Percentiles rank a stretch among this genome's conserved stretches.
phyloP scores from a whole-genome alignment of 2,113 vertebrate genomes.

The Pyrgilauda ruficollis region DNA sequence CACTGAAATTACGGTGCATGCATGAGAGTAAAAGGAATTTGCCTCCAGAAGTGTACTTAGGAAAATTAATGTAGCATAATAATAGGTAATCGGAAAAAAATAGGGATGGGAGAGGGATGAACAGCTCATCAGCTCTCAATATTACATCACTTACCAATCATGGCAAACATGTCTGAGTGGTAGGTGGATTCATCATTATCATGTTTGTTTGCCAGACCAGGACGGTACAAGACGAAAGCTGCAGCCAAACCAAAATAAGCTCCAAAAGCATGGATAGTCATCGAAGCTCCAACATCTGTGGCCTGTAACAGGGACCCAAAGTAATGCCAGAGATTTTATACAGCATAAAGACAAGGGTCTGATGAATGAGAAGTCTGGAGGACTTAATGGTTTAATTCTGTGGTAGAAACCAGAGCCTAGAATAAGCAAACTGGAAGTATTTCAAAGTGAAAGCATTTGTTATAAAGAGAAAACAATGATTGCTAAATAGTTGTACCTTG shows the following conservation, averaged over 20 bases:
- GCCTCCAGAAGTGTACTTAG: background rate
- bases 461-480: background rate
- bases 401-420: background rate
- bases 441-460: background rate
- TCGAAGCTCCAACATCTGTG: slow-evolving; percentile 89
- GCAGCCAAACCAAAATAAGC: slow-evolving; percentile 94
- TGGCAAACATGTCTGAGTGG: slow-evolving; percentile 91
- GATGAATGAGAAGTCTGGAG: background rate
- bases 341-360: background rate
- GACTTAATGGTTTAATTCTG: background rate
- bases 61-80: background rate
- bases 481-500: slow-evolving; percentile 47
- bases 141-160: slow-evolving; percentile 86
- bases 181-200: slow-evolving; percentile 88
- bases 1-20: background rate
- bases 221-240: slow-evolving; percentile 82
- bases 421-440: background rate
- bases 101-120: background rate
- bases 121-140: background rate
- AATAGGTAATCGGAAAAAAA: background rate
- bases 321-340: background rate
- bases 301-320: slow-evolving; percentile 72
- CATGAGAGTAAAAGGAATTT: background rate
- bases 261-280: slow-evolving; percentile 94
- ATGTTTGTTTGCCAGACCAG: slow-evolving; percentile 77